These are phyloP conservation scores for Bugula neritina DNA, from an alignment of 2,888 invertebrate genomes.

Conservation along the genomic window DNA sequence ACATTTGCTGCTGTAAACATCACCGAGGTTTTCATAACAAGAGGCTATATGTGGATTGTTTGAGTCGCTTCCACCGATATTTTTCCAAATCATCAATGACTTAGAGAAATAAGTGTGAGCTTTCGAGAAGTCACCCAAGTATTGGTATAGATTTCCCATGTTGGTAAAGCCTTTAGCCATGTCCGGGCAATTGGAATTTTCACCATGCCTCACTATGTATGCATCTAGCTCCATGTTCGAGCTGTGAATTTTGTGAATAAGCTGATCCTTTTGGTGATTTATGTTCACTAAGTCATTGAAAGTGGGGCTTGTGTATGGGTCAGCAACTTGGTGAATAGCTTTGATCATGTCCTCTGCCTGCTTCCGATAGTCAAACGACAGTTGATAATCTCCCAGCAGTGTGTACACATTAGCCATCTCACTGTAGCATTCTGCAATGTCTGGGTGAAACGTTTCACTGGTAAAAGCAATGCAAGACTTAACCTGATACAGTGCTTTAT, in stretches of 20 bases:
- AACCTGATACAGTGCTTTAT: not conserved
- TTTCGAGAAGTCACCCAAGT: not conserved
- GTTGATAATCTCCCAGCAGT: not conserved
- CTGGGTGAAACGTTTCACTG: not conserved
- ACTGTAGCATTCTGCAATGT: not conserved
- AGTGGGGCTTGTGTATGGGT: not conserved
- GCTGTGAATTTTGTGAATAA: not conserved
- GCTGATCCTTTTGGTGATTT: not conserved
- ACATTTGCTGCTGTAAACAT: not conserved
- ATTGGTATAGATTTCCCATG: not conserved
- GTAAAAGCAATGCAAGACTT: not conserved
- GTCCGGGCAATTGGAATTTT: not conserved
- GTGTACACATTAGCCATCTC: not conserved
- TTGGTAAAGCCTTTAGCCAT: not conserved
- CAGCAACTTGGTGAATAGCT: not conserved
- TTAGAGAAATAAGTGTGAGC: not conserved
- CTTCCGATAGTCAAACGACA: not conserved
- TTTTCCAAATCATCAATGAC: not conserved
- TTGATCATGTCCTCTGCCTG: not conserved
- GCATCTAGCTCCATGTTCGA: not conserved
- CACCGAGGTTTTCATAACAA: not conserved
- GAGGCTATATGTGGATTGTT: not conserved
- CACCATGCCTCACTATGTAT: not conserved
- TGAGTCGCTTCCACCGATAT: not conserved
- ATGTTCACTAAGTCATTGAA: not conserved